Base-by-base conservation (phyloP, 2,888 invertebrate genomes). In the Mayetiola destructor region DNA sequence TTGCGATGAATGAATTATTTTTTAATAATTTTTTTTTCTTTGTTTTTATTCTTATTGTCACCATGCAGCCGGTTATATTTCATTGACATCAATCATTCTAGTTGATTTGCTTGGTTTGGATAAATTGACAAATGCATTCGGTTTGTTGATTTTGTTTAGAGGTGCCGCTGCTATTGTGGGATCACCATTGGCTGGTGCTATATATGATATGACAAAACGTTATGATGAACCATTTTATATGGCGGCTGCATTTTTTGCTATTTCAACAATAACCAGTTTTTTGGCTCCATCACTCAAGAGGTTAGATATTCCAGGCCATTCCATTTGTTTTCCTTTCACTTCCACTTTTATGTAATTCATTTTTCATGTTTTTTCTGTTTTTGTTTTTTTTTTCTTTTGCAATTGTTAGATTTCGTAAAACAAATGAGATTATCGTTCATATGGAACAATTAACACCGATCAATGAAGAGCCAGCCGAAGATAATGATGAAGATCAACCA, bases 121-220 rank as follows among this genome's bases (percentile, higher is more conserved):
- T 69, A 89, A 89, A 70, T 75, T 99, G 63, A 97, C 97, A 53
- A 97, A 93, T 71, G 95, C 96, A 53, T 99, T 97, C 74, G 97
- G 97, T 12, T 78, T 97, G 61, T 78, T 99, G 58, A 94, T 96
- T 65, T 75, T 99, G 63, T 93, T 94, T 77, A 84, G 97, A 68
- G 99, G 97, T 55, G 85, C 88, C 37, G 93, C 97, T 5, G 89
- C 93, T 18, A 88, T 95, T 56, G 76, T 93, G 64, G 89, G 88
- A 20, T 85, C 88, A 1, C 88, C 87, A 1, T 70, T 88, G 62
- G 83, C 88, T 63, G 96, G 96, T 61, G 85, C 86, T 23, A 84
- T 97, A 23, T 94, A 87, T 68, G 95, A 96, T 71, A 79, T 84
- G 2, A 94, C 94, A 0, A 70, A 80, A 61, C 83, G 83, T 61